Conservation (phyloP, 2,797 vertebrate genomes). For the Gymnoscopelus braueri region DNA sequence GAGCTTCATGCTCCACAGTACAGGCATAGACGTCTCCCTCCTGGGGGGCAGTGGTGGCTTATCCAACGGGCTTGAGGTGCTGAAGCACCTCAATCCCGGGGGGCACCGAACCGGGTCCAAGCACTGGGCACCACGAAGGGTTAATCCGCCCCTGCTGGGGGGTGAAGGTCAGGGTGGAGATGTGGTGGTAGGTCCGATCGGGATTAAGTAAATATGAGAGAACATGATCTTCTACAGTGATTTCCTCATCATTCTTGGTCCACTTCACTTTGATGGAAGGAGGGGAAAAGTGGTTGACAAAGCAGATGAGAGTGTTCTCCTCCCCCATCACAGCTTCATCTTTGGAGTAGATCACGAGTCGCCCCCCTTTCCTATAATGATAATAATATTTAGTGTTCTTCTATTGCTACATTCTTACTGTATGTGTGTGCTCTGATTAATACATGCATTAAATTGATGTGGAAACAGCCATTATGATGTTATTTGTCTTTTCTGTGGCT, state of each 20-base stretch:
- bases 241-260: conserved; percentile 39
- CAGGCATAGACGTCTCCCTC: conserved; percentile 52
- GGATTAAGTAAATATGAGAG: conserved; percentile 28
- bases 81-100: too few relatives aligned
- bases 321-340: conserved; percentile 55
- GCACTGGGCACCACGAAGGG: too few relatives aligned
- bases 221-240: conserved; percentile 36
- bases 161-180: conserved; percentile 68
- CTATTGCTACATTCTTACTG: too few relatives aligned
- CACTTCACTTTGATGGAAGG: conserved; percentile 68
- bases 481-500: too few relatives aligned
- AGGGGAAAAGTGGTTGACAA: conserved; percentile 73
- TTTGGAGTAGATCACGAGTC: conserved; percentile 27
- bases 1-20: conserved; percentile 41
- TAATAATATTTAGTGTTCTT: too few relatives aligned
- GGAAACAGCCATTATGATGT: too few relatives aligned
- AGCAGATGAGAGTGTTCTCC: conserved; percentile 78
- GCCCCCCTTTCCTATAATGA: too few relatives aligned
- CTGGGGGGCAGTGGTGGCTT: too few relatives aligned
- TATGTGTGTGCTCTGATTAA: too few relatives aligned
- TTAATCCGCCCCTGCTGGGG: conserved; percentile 34
- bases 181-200: conserved; percentile 66
- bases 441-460: too few relatives aligned
- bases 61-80: too few relatives aligned
- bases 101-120: too few relatives aligned